These are phyloP conservation scores for Ciconia nigra DNA, from an alignment of 2,797 vertebrate species.

Conservation along the genomic window DNA sequence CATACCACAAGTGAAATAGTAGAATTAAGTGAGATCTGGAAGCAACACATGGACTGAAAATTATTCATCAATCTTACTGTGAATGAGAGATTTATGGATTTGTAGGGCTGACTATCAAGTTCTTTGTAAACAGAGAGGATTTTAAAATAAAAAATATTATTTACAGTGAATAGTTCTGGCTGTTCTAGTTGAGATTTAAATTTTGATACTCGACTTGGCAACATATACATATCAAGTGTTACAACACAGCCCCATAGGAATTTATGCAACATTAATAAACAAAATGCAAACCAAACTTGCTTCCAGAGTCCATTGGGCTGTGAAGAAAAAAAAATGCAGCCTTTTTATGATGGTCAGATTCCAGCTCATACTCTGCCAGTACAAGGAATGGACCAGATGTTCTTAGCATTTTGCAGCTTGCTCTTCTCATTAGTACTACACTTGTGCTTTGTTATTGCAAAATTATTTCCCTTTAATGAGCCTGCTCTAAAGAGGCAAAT, in stretches of 20 bases:
- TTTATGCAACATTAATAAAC: not conserved
- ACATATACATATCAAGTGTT: not conserved
- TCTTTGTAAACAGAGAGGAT: not conserved
- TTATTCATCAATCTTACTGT: not conserved
- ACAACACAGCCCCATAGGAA: not conserved
- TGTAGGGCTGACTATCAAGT: not conserved
- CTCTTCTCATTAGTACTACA: slow-evolving; percentile 1
- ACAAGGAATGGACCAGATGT: slow-evolving; percentile 9
- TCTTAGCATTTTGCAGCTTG: not conserved
- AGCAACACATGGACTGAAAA: not conserved
- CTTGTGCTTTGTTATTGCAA: slow-evolving; percentile 14
- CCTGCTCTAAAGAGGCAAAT: slow-evolving; percentile 7
- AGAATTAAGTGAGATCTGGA: not conserved
- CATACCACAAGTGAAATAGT: not conserved
- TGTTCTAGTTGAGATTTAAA: not conserved
- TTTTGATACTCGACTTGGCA: not conserved
- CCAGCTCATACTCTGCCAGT: not conserved
- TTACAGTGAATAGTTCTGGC: not conserved
- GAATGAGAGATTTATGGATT: not conserved
- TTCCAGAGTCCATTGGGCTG: not conserved
- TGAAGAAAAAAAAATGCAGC: not conserved
- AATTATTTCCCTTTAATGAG: slow-evolving; percentile 45
- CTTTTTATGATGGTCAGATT: not conserved
- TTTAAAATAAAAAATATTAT: not conserved
- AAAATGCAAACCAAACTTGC: not conserved